Base-by-base conservation (phyloP, 2,888 invertebrate genomes). In the Drosophila colorata region DNA sequence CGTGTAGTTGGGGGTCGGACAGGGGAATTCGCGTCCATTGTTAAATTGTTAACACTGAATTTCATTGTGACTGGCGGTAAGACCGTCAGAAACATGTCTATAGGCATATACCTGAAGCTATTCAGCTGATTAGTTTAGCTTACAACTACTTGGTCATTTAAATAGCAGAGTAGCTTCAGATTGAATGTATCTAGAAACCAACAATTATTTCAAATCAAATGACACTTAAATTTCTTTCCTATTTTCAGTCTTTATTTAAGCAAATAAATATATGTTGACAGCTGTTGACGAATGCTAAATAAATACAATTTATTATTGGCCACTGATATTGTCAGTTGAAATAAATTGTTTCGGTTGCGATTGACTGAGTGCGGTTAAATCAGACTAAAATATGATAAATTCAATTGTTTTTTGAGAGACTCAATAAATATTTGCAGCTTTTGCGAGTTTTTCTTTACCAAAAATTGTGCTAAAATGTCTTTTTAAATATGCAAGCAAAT, bases 391-490 rank as follows among this genome's bases (percentile, higher is more conserved):
- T 9, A 18, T 40, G 4, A 33, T 38, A 18, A 57, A 52, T 68
- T 61, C 14, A 38, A 60, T 31, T 43, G 13, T 14, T 7, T 20
- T 38, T 4, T n/a, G 37, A 43, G 16, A 8, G 52, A 43, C 38
- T 41, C 16, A 47, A 40, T 41, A 60, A 67, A 72, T 67, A 67
- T 55, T 65, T 70, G 11, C 16, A 4, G n/a, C 47, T n/a, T 18
- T 25, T 28, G 0, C 9, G 7, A 5, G 8, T 8, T 38, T 25
- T 28, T 25, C 7, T 25, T 7, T 4, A 0, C 13, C 14, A 20
- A 20, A 18, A 31, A 43, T 20, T 11, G 18, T 2, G 11, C 6
- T 2, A n/a, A 41, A 18, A 28, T 41, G n/a, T 3, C n/a, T 4
- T 46, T 23, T 44, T 20, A 11, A 53, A 13, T 44, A 31, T 14